Conservation (phyloP, 2,113 vertebrate species). For the Pholis gunnellus region DNA sequence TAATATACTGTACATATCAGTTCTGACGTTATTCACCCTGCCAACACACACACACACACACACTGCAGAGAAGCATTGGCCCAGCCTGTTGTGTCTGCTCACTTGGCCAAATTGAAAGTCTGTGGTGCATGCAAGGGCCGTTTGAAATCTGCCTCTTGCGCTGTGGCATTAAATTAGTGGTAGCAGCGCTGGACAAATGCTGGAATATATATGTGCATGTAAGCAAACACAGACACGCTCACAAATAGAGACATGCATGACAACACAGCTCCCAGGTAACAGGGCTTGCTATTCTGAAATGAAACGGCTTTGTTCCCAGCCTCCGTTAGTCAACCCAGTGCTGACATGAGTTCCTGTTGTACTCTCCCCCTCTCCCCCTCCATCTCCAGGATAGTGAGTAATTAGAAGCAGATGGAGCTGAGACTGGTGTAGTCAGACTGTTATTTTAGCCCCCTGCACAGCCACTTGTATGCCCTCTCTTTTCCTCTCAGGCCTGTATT, state of each 20-base stretch:
- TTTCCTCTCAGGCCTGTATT: conserved; percentile 58
- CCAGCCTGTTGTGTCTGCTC: conserved; percentile 56
- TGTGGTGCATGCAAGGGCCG: conserved; percentile 53
- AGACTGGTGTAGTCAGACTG: conserved; percentile 69
- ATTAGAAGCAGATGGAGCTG: conserved; percentile 79
- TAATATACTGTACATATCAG: conserved; percentile 52
- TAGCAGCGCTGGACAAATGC: conserved; percentile 49
- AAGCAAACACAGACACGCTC: conserved; percentile 23
- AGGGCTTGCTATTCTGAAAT: conserved; percentile 52
- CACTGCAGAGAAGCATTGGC: conserved; percentile 15
- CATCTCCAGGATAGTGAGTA: conserved; percentile 81
- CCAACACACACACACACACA: conserved; percentile 28
- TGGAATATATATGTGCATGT: conserved; percentile 36
- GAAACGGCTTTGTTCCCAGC: conserved; percentile 84
- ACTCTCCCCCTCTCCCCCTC: conserved; percentile 66
- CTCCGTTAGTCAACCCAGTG: conserved; percentile 79
- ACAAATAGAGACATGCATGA: conserved; percentile 35
- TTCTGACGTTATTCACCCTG: conserved; percentile 33
- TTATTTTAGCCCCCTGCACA: conserved; percentile 77
- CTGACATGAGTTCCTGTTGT: conserved; percentile 84
- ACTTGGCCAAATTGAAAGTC: conserved; percentile 65
- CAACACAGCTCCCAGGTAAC: conserved; percentile 58
- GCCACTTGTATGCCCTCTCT: conserved; percentile 66
- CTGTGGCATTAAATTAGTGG: conserved; percentile 75
- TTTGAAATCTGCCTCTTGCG: conserved; percentile 73